These are phyloP conservation scores for Percina caprodes DNA, from an alignment of 2,113 vertebrate genomes.

Conservation along the genomic window DNA sequence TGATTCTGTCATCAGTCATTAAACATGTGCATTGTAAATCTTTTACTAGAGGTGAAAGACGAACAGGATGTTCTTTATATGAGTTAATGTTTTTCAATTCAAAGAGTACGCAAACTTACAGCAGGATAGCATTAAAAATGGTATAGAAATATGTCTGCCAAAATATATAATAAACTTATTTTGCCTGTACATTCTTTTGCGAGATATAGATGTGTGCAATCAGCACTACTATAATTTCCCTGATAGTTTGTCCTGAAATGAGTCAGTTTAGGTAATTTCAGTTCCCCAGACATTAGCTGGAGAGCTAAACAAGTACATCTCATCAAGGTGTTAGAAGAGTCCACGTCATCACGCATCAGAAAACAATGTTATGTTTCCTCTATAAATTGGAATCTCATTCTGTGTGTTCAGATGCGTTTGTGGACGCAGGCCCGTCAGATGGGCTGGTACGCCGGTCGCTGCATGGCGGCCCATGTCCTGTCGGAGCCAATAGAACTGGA, in stretches of 20 bases:
- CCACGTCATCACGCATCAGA: not conserved
- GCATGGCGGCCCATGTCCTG: conserved; percentile 86
- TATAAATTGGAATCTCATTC: not conserved
- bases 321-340: not conserved
- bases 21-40: not conserved
- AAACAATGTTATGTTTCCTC: not conserved
- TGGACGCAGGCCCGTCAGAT: conserved; percentile 99
- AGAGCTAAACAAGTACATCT: not conserved
- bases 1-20: not conserved
- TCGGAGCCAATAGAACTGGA: conserved; percentile 89
- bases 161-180: not conserved
- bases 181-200: not conserved
- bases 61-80: not conserved
- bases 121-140: not conserved
- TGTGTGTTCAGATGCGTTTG: conserved; percentile 90
- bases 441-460: conserved; percentile 94
- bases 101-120: not conserved
- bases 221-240: not conserved
- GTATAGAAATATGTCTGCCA: not conserved
- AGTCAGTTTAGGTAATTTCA: not conserved
- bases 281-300: not conserved
- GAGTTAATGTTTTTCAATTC: not conserved
- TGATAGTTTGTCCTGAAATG: not conserved
- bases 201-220: not conserved
- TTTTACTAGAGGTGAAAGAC: not conserved